A percentile compares a stretch with the other conserved stretches of the same genome.
These are phyloP conservation scores for Lathronympha strigana DNA, from an alignment of 2,888 invertebrate genomes.

Conservation along the genomic window DNA sequence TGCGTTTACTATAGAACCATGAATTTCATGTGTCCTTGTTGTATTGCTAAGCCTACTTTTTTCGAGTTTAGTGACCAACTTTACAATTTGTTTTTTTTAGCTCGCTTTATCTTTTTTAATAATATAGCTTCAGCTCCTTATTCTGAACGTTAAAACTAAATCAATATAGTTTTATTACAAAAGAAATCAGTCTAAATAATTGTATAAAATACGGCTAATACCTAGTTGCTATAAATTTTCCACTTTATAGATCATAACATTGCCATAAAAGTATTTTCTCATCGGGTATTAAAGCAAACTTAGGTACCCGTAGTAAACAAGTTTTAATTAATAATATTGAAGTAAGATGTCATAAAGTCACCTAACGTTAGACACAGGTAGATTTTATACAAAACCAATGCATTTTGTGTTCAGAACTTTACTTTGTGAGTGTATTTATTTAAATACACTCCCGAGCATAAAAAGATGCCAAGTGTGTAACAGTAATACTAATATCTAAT, in stretches of 20 bases:
- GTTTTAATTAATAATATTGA: constrained; percentile 35
- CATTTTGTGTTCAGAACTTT: neutral
- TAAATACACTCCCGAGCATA: no score
- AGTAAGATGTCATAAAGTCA: constrained; percentile 22
- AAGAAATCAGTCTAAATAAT: constrained; percentile 19
- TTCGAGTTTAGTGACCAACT: no score
- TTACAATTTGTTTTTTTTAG: neutral
- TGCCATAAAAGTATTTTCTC: constrained; percentile 34
- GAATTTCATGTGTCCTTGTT: no score
- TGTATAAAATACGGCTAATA: constrained; percentile 32
- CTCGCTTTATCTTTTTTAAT: neutral
- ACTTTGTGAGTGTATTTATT: no score
- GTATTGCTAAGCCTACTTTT: no score
- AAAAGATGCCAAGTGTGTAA: no score
- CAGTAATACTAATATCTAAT: no score
- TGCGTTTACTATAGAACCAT: no score
- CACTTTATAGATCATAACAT: constrained; percentile 38
- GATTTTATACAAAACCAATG: neutral
- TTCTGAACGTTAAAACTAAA: neutral
- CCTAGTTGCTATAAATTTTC: constrained; percentile 36
- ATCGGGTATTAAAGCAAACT: constrained; percentile 35
- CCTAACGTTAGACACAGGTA: neutral
- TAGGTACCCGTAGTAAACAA: constrained; percentile 17
- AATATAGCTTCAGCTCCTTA: neutral
- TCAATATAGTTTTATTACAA: constrained; percentile 12